Evolutionary conservation across 2,797 vertebrate genomes (phyloP), one percentile per base, ranked within the genome.

Genomic region (Poecilia wingei): DNA sequence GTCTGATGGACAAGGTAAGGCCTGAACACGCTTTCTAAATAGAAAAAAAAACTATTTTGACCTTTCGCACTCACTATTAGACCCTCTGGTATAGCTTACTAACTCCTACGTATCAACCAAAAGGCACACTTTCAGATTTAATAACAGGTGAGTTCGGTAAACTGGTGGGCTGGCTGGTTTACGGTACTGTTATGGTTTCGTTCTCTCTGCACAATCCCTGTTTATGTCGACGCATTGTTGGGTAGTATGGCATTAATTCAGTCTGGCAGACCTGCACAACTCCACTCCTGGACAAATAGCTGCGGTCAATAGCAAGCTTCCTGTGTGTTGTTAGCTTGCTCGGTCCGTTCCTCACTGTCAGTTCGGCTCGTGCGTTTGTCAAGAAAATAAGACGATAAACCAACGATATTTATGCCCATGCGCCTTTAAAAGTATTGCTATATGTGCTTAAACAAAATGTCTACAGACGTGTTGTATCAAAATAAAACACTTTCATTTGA

Each of bases 1-100:
- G 94, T 96, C 96, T 86, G 98, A 98, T 94, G 96, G 96, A 95
- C 96, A 97, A 98, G 98, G 98, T 99, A 97, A 96, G 91, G 92
- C 93, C 94, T 86, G 77, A 13, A 64, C 39, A 46, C 75, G n/a
- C 76, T 51, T 82, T 66, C 75, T 79, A 70, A 74, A 75, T 75
- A 55, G 41, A 25, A 41, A 59, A 84, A 87, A 84, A 87, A 80
- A 68, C 3, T 25, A 22, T 1, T 1, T 72, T 14, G 22, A 70
- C 64, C 3, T 49, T 51, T n/a, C 53, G 1, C 6, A 68, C 12
- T 0, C 0, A 14, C 36, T 55, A 25, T 2, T 28, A 53, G 3
- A 0, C 31, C 4, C 0, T 55, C 9, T 69, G 0, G 6, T 22
- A 0, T 7, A 1, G 5, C 6, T 0, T 13, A 16, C 3, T 5